Evolutionary conservation across 2,797 vertebrate genomes (phyloP).

Genomic region (Vultur gryphus): DNA sequence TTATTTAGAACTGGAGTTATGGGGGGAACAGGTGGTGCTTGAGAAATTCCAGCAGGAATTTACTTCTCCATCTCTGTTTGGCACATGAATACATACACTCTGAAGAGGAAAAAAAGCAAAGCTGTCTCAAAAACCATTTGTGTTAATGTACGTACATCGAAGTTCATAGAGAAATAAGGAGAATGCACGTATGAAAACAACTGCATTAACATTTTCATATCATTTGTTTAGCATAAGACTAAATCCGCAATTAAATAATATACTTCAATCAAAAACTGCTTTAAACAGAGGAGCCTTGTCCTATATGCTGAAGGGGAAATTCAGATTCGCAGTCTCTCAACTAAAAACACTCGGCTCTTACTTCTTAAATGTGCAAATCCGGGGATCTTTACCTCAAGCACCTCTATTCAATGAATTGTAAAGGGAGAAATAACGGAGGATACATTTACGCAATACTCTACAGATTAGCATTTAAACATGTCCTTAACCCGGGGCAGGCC

Average conservation of each 20-base stretch:
- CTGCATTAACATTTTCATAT: background rate
- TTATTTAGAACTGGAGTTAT: background rate
- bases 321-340: background rate
- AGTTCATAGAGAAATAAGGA: background rate
- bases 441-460: background rate
- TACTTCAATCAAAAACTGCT: background rate
- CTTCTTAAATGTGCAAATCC: background rate
- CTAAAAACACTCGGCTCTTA: background rate
- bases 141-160: background rate
- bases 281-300: background rate
- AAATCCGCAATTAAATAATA: background rate
- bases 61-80: background rate
- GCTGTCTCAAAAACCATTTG: background rate
- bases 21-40: background rate
- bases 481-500: background rate
- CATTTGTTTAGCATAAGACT: background rate
- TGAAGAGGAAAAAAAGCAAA: background rate
- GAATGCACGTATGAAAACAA: background rate
- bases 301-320: background rate
- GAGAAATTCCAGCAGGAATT: background rate
- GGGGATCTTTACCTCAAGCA: background rate
- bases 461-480: background rate
- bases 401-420: background rate
- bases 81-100: background rate
- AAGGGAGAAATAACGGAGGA: background rate